These are phyloP conservation scores for Phymastichus coffea DNA, from an alignment of 1,140 invertebrate species.

Conservation along the genomic window DNA sequence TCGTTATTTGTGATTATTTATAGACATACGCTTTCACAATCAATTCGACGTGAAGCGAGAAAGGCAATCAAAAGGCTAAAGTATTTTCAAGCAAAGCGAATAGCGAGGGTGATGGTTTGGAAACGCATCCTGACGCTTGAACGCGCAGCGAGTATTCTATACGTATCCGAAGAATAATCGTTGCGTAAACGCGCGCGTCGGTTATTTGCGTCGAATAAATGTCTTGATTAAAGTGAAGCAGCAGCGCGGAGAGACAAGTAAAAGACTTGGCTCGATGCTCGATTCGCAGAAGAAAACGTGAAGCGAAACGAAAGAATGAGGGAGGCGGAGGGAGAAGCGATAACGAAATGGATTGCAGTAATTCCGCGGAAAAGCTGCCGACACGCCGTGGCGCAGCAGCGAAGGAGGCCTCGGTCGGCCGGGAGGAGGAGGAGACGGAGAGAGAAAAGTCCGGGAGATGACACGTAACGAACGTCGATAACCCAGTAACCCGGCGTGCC, in stretches of 20 bases:
- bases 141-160: too few species aligned
- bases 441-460: neutral
- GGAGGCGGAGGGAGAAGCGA: neutral
- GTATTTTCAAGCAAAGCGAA: too few species aligned
- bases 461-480: slow-evolving; percentile 38
- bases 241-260: too few species aligned
- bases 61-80: too few species aligned
- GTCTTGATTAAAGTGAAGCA: too few species aligned
- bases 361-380: neutral
- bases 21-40: too few species aligned
- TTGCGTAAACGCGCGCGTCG: neutral
- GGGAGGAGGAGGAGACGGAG: neutral
- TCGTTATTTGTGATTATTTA: too few species aligned
- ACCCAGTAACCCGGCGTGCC: slow-evolving; percentile 39
- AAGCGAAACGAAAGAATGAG: neutral
- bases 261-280: too few species aligned
- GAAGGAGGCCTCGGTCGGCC: slow-evolving; percentile 24
- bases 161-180: too few species aligned
- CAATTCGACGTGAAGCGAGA: too few species aligned
- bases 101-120: too few species aligned
- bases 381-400: slow-evolving; percentile 9
- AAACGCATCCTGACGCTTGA: too few species aligned
- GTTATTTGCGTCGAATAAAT: neutral
- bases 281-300: neutral
- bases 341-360: slow-evolving; percentile 20